These are phyloP conservation scores for Sycophaga agraensis DNA, from an alignment of 1,140 invertebrate species.

Conservation along the genomic window DNA sequence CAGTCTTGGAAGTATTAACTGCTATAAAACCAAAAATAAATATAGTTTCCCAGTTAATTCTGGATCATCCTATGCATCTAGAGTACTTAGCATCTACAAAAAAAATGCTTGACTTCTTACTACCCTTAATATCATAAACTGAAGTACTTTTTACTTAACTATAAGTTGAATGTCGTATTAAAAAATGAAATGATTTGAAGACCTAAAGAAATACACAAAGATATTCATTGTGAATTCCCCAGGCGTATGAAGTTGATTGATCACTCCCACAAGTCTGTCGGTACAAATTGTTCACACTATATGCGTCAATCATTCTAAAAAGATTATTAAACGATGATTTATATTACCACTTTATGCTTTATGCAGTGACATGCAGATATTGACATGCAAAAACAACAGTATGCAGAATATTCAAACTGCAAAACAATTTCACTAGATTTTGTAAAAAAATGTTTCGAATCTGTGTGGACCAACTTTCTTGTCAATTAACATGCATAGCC, in stretches of 20 bases:
- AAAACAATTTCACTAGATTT: not conserved
- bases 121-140: not conserved
- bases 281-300: slow-evolving; percentile 14
- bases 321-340: not conserved
- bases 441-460: not conserved
- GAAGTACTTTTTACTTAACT: too few species aligned
- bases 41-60: slow-evolving; percentile 1
- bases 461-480: slow-evolving; percentile 7
- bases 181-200: not conserved
- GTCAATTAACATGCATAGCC: slow-evolving; percentile 2
- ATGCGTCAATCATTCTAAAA: slow-evolving; percentile 19
- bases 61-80: not conserved
- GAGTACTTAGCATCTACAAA: not conserved
- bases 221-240: slow-evolving; percentile 23
- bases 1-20: not conserved
- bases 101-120: not conserved
- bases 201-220: not conserved
- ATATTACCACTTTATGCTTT: slow-evolving; percentile 20
- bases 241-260: not conserved
- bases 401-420: not conserved
- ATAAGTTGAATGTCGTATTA: not conserved
- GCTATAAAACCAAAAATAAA: not conserved
- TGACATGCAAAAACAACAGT: not conserved
- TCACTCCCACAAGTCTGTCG: not conserved
- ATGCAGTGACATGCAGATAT: not conserved